phyloP scores from a whole-genome alignment of 2,113 vertebrate species.

The Mustela lutreola region DNA sequence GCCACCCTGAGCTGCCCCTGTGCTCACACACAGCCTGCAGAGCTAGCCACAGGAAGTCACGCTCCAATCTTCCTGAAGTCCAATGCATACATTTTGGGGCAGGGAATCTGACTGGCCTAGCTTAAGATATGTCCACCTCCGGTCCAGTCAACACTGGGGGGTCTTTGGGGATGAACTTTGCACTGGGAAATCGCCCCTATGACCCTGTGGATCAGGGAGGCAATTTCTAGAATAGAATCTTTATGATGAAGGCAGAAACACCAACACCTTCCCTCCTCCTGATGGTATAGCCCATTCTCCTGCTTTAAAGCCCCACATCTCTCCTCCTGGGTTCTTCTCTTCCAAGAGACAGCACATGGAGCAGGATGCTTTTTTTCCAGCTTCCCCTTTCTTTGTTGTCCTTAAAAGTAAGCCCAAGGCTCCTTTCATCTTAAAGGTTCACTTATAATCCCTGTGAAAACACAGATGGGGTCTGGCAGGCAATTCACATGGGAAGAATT shows the following conservation, averaged over 20 bases:
- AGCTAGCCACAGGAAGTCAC: background rate
- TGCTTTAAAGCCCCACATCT: background rate
- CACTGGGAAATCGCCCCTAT: background rate
- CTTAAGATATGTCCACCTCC: background rate
- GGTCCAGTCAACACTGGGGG: background rate
- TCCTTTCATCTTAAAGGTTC: background rate
- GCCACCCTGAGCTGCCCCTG: background rate
- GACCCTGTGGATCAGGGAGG: background rate
- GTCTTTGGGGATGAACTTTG: background rate
- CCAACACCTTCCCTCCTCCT: background rate
- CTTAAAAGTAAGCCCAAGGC: conserved; percentile 2
- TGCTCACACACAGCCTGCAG: background rate
- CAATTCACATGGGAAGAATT: background rate
- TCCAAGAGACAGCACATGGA: background rate
- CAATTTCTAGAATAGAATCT: background rate
- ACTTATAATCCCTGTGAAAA: background rate
- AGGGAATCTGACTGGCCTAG: background rate
- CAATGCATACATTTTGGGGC: background rate
- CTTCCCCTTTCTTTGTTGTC: background rate
- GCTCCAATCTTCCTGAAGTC: background rate
- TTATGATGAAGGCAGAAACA: background rate
- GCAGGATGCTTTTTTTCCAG: background rate
- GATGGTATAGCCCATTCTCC: background rate
- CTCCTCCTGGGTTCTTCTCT: background rate
- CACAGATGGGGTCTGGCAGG: background rate